phyloP scores from a whole-genome alignment of 2,888 invertebrate species.

The Lamellibrachia satsuma region DNA sequence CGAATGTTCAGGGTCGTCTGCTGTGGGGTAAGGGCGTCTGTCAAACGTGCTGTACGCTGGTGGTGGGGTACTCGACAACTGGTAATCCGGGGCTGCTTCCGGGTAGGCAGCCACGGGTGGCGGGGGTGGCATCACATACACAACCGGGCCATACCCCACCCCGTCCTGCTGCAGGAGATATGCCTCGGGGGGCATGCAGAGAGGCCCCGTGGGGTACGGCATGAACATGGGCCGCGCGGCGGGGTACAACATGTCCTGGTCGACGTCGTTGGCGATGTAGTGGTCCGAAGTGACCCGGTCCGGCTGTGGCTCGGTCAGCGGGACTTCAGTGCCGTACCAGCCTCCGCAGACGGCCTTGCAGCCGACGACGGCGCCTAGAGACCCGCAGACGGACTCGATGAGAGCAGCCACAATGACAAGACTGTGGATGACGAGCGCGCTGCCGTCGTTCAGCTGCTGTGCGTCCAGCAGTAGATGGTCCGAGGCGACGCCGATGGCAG shows the following conservation, averaged over 20 bases:
- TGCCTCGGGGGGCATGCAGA: neutral
- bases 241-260: neutral
- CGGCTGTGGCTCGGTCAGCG: neutral
- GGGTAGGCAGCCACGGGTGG: neutral
- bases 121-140: neutral
- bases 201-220: neutral
- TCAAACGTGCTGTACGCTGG: neutral
- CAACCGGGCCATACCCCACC: neutral
- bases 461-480: neutral
- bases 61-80: neutral
- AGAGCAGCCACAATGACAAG: conserved; percentile 19
- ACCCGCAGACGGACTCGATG: conserved; percentile 22
- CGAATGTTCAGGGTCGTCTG: neutral
- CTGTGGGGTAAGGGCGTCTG: neutral
- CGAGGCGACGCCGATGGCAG: conserved; percentile 13
- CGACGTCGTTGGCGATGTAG: neutral
- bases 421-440: conserved; percentile 22
- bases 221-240: neutral
- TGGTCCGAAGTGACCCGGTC: neutral
- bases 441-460: conserved; percentile 7
- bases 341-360: conserved; percentile 35
- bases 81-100: neutral
- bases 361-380: conserved; percentile 24
- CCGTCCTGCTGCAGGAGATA: neutral
- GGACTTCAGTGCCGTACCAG: conserved; percentile 69